Percentiles rank a stretch among this genome's conserved stretches.
phyloP scores from a whole-genome alignment of 2,797 vertebrate species.

The Hydrophis major region DNA sequence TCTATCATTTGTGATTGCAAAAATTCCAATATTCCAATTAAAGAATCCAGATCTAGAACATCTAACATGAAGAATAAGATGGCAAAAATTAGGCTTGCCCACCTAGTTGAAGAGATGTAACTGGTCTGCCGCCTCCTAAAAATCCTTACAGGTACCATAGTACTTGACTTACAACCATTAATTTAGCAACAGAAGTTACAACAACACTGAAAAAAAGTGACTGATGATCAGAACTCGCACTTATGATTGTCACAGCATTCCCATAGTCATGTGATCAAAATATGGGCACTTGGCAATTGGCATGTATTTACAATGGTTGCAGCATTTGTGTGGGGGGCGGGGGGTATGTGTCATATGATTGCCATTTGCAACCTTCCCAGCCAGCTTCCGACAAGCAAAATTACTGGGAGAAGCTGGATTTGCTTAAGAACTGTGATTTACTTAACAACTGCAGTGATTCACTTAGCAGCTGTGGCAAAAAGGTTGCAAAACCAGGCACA shows the following conservation, averaged over 20 bases:
- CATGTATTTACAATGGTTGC: background rate
- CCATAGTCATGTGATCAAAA: background rate
- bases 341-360: background rate
- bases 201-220: background rate
- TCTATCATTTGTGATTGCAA: slow-evolving; percentile 64
- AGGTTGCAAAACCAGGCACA: background rate
- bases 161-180: background rate
- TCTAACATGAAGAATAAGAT: slow-evolving; percentile 45
- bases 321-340: background rate
- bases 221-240: background rate
- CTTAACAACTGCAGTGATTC: background rate
- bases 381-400: background rate
- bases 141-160: slow-evolving; percentile 20
- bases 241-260: background rate
- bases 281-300: background rate
- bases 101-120: slow-evolving; percentile 25
- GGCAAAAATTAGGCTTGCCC: slow-evolving; percentile 11
- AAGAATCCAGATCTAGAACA: slow-evolving; percentile 60
- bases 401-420: background rate
- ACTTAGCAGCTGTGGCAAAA: background rate
- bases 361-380: background rate
- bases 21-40: slow-evolving; percentile 66
- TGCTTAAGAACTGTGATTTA: background rate
- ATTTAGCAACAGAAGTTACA: background rate
- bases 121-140: slow-evolving; percentile 28